These are phyloP conservation scores for Oreochromis grahami DNA, from an alignment of 2,797 vertebrate genomes.

Conservation along the genomic window DNA sequence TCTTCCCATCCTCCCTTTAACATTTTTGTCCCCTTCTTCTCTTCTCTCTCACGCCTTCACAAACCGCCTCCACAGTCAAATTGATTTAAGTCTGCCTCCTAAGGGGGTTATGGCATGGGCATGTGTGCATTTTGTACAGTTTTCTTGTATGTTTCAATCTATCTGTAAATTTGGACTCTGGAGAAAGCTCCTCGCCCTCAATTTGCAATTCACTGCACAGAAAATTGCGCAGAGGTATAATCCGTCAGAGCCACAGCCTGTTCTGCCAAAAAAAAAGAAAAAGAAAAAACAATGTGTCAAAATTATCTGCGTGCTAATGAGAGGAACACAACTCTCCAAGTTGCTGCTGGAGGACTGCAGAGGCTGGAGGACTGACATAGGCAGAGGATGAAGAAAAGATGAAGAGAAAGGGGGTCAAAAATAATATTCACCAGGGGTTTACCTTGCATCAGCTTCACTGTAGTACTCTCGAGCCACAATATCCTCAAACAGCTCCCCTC, in stretches of 20 bases:
- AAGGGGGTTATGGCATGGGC: slow-evolving; percentile 41
- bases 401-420: neutral
- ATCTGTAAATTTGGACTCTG: slow-evolving; percentile 25
- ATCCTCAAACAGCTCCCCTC: slow-evolving; percentile 96
- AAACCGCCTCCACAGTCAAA: slow-evolving; percentile 69
- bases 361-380: slow-evolving; percentile 26
- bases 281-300: neutral
- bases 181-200: slow-evolving; percentile 2
- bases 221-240: slow-evolving; percentile 3
- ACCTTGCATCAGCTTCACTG: slow-evolving; percentile 98
- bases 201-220: slow-evolving; percentile 9
- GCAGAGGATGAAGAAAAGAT: neutral
- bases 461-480: slow-evolving; percentile 98
- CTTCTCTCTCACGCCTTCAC: slow-evolving; percentile 47
- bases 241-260: neutral
- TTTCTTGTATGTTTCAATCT: slow-evolving; percentile 21
- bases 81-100: slow-evolving; percentile 73
- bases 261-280: neutral
- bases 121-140: slow-evolving; percentile 11
- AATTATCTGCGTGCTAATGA: slow-evolving; percentile 6
- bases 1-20: slow-evolving; percentile 1
- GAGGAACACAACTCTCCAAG: neutral
- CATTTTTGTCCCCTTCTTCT: slow-evolving; percentile 18
- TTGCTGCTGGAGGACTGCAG: slow-evolving; percentile 17
- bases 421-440: slow-evolving; percentile 1